A percentile compares a stretch with the other conserved stretches of the same genome.
These are phyloP conservation scores for Cephus cinctus DNA, from an alignment of 1,140 invertebrate genomes.

Conservation along the genomic window DNA sequence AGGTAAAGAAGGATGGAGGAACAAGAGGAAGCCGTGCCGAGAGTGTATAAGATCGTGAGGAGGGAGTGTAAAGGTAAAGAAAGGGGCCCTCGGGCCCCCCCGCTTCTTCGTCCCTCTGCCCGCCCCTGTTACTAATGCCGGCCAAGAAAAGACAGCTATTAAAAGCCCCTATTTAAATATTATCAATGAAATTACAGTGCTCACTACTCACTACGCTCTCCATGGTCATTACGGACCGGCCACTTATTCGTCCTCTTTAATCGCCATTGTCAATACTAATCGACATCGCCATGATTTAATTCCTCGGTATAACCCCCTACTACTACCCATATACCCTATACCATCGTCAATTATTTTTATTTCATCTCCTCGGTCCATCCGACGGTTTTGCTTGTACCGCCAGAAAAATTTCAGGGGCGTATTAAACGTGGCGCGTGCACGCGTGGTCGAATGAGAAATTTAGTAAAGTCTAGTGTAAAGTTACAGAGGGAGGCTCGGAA, in stretches of 20 bases:
- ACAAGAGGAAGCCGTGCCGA: too few species aligned
- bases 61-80: background rate
- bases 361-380: too few species aligned
- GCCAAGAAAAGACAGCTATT: conserved; percentile 44
- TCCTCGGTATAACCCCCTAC: conserved; percentile 21
- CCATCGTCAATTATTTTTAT: too few species aligned
- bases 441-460: too few species aligned
- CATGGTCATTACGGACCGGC: conserved; percentile 33
- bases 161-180: conserved; percentile 54
- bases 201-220: conserved; percentile 18
- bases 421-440: too few species aligned
- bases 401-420: too few species aligned
- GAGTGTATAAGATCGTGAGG: too few species aligned
- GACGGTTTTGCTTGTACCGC: too few species aligned
- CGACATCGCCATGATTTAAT: conserved; percentile 50
- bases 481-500: too few species aligned
- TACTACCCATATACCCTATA: background rate
- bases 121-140: conserved; percentile 39
- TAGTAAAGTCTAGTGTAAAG: too few species aligned
- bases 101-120: too few species aligned
- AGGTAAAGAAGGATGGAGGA: too few species aligned
- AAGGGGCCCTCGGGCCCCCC: conserved; percentile 17
- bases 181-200: conserved; percentile 52
- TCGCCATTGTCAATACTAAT: conserved; percentile 49
- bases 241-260: conserved; percentile 44